Evolutionary conservation across 1,140 invertebrate species (phyloP).

Genomic region (Sitobion miscanthi): DNA sequence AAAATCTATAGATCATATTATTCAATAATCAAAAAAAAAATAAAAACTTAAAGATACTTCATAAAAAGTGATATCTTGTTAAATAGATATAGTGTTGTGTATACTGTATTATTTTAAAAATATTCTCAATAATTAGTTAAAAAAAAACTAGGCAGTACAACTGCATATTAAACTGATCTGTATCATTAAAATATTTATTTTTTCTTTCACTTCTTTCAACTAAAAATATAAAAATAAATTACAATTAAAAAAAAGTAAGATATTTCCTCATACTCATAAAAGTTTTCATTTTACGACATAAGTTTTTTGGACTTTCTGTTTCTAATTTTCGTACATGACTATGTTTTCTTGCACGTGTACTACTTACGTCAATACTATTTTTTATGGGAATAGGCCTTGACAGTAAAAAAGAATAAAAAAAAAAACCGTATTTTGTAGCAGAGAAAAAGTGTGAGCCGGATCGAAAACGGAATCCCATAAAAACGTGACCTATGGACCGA

Average conservation of each 20-base stretch:
- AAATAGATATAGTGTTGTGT: neutral
- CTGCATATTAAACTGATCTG: no score
- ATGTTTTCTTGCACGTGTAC: neutral
- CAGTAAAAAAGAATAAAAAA: neutral
- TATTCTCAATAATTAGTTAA: neutral
- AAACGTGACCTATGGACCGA: constrained; percentile 48
- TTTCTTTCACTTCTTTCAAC: neutral
- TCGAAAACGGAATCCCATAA: constrained; percentile 41
- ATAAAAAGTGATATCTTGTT: neutral
- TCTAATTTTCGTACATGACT: neutral
- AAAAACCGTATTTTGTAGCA: neutral
- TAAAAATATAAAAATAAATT: neutral
- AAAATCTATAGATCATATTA: no score
- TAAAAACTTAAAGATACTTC: neutral
- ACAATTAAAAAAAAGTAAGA: constrained; percentile 4
- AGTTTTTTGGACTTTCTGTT: neutral
- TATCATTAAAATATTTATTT: neutral
- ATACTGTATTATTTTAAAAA: neutral
- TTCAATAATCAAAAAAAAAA: neutral
- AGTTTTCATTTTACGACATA: neutral
- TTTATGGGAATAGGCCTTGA: neutral
- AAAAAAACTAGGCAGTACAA: neutral
- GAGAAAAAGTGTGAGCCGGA: constrained; percentile 6
- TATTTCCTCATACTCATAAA: neutral
- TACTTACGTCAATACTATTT: constrained; percentile 32